Base-by-base conservation (phyloP, 1,140 invertebrate genomes). In the Teleogryllus occipitalis region DNA sequence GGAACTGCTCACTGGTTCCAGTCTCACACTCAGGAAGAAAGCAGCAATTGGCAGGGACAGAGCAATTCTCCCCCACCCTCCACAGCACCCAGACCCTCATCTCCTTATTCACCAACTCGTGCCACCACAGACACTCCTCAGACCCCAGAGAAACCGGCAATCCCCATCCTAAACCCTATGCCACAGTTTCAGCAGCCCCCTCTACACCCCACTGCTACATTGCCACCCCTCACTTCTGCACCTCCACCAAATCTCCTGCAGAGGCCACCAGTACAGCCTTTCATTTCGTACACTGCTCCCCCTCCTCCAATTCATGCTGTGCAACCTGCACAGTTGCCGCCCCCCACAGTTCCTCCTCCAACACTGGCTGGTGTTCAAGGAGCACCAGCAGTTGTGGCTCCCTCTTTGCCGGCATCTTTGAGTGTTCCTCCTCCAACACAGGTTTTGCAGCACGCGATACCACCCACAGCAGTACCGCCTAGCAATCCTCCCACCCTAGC, bases 391-490 rank as follows among this genome's bases (percentile, higher is more conserved):
- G 46, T 46, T 80, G 27, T 21, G 74, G 77, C 80, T 21, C 47
- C 81, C 76, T 54, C 79, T 49, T 48, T 80, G 14, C 79, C 81
- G 21, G 21, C 82, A n/a, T 12, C 77, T 21, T 80, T 87, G 7
- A 77, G 18, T 48, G 48, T 77, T 10, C 87, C 87, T 7, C 87
- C 88, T 47, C 88, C 87, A 7, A 82, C 86, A 12, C 87, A 87
- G 75, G 82, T 89, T 46, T 87, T 87, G 79, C 86, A 88, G 8
- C 87, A 88, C 15, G 88, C 87, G 82, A 87, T 89, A 78, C 87
- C 87, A 74, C 87, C 88, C 0, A 87, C 88, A 7, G 54, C 79
- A 39, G n/a, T 74, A 74, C 21, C 75, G 7, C 48, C 48, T 18
- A 77, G 47, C 21, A 49, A 48, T 27, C 76, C 47, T 48, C 76